These are phyloP conservation scores for Sinotaia quadrata DNA, from an alignment of 2,888 invertebrate genomes.

Conservation along the genomic window DNA sequence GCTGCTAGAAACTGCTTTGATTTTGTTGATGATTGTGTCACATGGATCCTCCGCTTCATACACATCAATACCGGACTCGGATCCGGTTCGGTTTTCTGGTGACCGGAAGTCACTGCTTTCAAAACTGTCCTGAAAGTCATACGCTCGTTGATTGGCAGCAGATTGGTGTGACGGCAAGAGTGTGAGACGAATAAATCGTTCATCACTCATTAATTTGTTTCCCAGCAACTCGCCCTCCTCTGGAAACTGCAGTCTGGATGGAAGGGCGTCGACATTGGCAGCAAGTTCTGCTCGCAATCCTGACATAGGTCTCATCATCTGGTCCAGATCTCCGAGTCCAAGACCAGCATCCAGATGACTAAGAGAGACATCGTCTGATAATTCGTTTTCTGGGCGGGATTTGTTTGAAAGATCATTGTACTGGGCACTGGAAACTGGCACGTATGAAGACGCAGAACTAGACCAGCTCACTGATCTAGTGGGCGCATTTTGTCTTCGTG, in stretches of 20 bases:
- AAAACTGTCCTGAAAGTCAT: constrained; percentile 1
- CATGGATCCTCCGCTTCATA: constrained; percentile 32
- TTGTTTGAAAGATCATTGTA: no score
- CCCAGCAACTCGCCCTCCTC: no score
- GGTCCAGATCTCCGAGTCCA: neutral
- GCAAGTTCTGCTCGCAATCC: neutral
- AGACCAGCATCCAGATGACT: neutral
- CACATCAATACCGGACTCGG: constrained; percentile 35
- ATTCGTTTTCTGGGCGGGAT: neutral
- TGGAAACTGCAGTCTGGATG: neutral
- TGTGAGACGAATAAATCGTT: constrained; percentile 36
- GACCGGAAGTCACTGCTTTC: constrained; percentile 20
- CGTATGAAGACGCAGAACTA: constrained; percentile 10
- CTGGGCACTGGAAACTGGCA: neutral
- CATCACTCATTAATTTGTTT: neutral
- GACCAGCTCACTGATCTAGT: constrained; percentile 4
- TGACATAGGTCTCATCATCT: neutral
- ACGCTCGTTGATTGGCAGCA: neutral
- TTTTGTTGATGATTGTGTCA: constrained; percentile 32
- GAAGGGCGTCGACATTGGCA: neutral
- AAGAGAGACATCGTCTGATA: neutral
- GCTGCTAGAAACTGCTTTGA: constrained; percentile 38
- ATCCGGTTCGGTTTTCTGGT: constrained; percentile 6
- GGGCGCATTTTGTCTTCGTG: neutral
- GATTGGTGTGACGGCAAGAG: constrained; percentile 22